Base-by-base conservation (phyloP, 2,888 invertebrate species). In the Pollenia labialis region DNA sequence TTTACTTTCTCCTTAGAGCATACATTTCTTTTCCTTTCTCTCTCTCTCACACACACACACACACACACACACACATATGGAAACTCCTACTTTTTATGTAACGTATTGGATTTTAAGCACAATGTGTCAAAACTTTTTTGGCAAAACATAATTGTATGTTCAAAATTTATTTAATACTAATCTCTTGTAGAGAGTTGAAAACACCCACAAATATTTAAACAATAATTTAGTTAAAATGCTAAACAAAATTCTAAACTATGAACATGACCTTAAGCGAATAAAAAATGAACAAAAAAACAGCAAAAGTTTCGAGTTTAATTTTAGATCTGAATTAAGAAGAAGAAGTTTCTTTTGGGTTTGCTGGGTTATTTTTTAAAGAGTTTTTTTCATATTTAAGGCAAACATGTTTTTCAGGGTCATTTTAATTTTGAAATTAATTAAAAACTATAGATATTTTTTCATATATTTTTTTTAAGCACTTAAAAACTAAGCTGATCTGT, bases 131-230 rank as follows among this genome's bases (percentile, higher is more conserved):
- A 86, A 86, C 52, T 86, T 85, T 80, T 68, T 75, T 71, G 42
- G 46, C 42, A 80, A 74, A 82, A 74, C 68, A 71, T 80, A 83
- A 83, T 87, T 83, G 76, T 84, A 46, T 77, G 76, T 74, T 72
- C 32, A 81, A 62, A 81, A 87, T 87, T 84, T 87, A 87, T 87
- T 84, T 62, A 77, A 72, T 74, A 87, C 81, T 87, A 81, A 87
- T 84, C 84, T 87, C 74, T 81, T 50, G 72, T 69, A 71, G 74
- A 56, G 52, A 66, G 14, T 68, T 60, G 68, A 77, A 81, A 77
- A 77, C 87, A 84, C 84, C 74, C 48, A 68, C 52, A 66, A 71
- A 71, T 62, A 60, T 52, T 8, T 79, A 42, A 9, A 50, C 4
- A 58, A 68, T 68, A 58, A 48, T 77, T 68, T 64, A 64, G 23